Conservation (phyloP, 2,888 invertebrate genomes). For the Merodon equestris region DNA sequence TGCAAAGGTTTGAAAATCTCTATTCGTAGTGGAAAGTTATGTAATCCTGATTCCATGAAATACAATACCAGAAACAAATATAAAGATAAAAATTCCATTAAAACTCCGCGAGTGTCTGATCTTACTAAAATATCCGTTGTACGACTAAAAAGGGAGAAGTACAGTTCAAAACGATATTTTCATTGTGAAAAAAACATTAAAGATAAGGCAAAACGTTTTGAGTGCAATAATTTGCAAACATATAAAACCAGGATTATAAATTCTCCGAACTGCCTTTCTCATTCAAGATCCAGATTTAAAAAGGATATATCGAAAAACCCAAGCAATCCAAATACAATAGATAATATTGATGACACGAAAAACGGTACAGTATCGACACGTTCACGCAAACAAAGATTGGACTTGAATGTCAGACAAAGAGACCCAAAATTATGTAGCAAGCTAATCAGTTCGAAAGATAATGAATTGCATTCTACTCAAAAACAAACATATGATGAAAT, state of each 20-base stretch:
- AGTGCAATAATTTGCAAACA: background rate
- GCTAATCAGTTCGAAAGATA: constrained; percentile 72
- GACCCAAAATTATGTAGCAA: constrained; percentile 73
- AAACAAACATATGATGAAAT: constrained; percentile 76
- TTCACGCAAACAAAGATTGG: constrained; percentile 27
- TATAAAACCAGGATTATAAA: too few relatives aligned
- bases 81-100: background rate
- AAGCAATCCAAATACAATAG: too few relatives aligned
- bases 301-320: too few relatives aligned
- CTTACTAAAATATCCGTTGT: constrained; percentile 60
- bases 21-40: too few relatives aligned
- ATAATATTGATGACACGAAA: background rate
- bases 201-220: background rate
- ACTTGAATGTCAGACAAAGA: too few relatives aligned
- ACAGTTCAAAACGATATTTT: constrained; percentile 17
- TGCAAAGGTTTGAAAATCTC: too few relatives aligned
- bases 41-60: background rate
- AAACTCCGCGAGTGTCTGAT: constrained; percentile 11
- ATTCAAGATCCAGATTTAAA: too few relatives aligned
- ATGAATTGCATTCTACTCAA: constrained; percentile 72
- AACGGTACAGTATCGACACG: constrained; percentile 34
- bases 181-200: background rate
- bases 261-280: too few relatives aligned
- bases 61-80: constrained; percentile 7
- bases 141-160: constrained; percentile 56